phyloP scores from a whole-genome alignment of 2,113 vertebrate species.

The Fregata magnificens region DNA sequence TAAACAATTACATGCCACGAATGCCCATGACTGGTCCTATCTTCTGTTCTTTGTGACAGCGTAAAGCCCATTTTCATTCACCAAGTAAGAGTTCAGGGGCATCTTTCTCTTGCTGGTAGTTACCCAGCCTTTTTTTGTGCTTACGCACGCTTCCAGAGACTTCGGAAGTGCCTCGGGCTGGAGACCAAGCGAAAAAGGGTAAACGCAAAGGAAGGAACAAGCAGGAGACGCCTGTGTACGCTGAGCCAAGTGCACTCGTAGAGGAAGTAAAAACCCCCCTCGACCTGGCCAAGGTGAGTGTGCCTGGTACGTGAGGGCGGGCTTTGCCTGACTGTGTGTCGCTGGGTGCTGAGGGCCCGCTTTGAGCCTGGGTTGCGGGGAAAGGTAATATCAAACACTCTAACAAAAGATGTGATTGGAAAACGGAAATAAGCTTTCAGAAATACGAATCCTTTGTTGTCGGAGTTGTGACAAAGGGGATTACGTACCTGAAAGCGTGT shows the following conservation, averaged over 20 bases:
- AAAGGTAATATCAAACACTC: no score
- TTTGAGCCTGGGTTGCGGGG: fast-evolving
- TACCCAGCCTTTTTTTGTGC: neutral
- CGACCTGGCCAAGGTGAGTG: constrained; percentile 88
- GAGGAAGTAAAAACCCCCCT: constrained; percentile 93
- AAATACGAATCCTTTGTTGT: fast-evolving
- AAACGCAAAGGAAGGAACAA: constrained; percentile 94
- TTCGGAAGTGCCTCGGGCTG: constrained; percentile 68
- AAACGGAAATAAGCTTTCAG: neutral
- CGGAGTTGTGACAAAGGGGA: no score
- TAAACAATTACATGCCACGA: fast-evolving
- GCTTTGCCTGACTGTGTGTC: neutral
- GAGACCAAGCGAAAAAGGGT: constrained; percentile 83
- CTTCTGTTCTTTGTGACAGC: fast-evolving
- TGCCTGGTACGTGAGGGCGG: fast-evolving
- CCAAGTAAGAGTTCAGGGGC: neutral
- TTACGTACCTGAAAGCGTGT: neutral
- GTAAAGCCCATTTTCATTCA: neutral
- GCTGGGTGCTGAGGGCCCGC: no score
- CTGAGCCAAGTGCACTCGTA: constrained; percentile 65
- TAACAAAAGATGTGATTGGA: neutral
- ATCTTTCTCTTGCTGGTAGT: neutral
- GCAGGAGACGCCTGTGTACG: constrained; percentile 73
- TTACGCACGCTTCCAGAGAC: constrained; percentile 40
- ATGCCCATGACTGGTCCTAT: fast-evolving